Evolutionary conservation across 2,888 invertebrate genomes (phyloP).

Genomic region (Hymenopus coronatus): DNA sequence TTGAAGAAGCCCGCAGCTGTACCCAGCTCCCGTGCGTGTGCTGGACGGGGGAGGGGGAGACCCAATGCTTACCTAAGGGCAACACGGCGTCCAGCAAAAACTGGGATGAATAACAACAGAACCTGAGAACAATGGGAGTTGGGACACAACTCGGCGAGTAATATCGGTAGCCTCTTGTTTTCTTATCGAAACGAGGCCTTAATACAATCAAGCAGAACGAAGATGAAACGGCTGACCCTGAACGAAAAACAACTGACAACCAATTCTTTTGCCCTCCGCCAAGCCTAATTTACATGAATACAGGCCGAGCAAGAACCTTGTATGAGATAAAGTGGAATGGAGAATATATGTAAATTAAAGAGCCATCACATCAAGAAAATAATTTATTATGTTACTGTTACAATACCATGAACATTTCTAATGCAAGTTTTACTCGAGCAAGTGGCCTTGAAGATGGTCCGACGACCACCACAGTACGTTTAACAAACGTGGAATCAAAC

Average conservation of each 20-base stretch:
- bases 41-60: no score
- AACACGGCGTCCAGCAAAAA: neutral
- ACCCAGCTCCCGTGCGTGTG: neutral
- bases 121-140: neutral
- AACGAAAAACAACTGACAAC: neutral
- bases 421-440: neutral
- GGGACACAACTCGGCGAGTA: neutral
- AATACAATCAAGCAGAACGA: neutral
- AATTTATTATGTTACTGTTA: neutral
- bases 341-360: neutral
- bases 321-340: neutral
- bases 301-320: neutral
- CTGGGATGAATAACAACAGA: neutral
- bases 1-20: neutral
- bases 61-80: neutral
- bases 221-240: neutral
- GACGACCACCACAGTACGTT: neutral
- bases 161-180: neutral
- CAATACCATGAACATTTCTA: neutral
- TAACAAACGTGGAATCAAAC: neutral
- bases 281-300: neutral
- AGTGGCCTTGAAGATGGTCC: neutral
- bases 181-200: neutral
- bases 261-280: neutral
- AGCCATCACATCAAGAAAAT: neutral